phyloP scores from a whole-genome alignment of 2,113 vertebrate genomes.

The Pleuronectes platessa region DNA sequence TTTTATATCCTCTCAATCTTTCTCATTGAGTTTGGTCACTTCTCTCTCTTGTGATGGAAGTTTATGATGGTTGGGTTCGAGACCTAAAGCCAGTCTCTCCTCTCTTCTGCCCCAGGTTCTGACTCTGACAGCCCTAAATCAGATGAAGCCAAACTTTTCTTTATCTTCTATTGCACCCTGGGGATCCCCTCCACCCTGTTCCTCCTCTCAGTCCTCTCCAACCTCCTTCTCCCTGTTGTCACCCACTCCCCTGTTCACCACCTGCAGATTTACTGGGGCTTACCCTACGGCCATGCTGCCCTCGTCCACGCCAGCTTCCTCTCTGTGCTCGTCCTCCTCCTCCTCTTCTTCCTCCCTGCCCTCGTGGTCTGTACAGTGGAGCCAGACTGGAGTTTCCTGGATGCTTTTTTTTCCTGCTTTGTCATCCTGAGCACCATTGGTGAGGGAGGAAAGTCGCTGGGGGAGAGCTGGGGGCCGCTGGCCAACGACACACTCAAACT shows the following conservation, averaged over 20 bases:
- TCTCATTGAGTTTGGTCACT: too few species aligned
- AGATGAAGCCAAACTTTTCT: conserved; percentile 80
- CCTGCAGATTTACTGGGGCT: conserved; percentile 69
- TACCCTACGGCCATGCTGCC: conserved; percentile 45
- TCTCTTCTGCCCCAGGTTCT: conserved; percentile 75
- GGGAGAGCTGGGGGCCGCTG: conserved; percentile 28
- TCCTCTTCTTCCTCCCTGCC: conserved; percentile 81
- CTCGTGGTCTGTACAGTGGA: conserved; percentile 72
- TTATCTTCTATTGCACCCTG: conserved; percentile 76
- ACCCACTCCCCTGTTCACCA: conserved; percentile 54
- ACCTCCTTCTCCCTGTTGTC: conserved; percentile 71
- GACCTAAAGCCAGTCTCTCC: background rate
- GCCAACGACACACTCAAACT: conserved; percentile 73
- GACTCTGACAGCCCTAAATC: conserved; percentile 81
- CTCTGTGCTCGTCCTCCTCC: conserved; percentile 38
- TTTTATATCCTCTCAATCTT: too few species aligned
- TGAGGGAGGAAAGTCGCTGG: conserved; percentile 76
- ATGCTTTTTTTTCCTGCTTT: conserved; percentile 86
- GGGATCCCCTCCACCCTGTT: conserved; percentile 83
- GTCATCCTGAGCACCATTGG: conserved; percentile 85
- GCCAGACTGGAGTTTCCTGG: conserved; percentile 75
- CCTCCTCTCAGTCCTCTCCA: conserved; percentile 73
- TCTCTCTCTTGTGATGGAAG: background rate
- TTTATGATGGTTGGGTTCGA: background rate
- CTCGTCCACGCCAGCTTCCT: conserved; percentile 64